phyloP scores from a whole-genome alignment of 1,140 invertebrate genomes.

The Papilio xuthus region DNA sequence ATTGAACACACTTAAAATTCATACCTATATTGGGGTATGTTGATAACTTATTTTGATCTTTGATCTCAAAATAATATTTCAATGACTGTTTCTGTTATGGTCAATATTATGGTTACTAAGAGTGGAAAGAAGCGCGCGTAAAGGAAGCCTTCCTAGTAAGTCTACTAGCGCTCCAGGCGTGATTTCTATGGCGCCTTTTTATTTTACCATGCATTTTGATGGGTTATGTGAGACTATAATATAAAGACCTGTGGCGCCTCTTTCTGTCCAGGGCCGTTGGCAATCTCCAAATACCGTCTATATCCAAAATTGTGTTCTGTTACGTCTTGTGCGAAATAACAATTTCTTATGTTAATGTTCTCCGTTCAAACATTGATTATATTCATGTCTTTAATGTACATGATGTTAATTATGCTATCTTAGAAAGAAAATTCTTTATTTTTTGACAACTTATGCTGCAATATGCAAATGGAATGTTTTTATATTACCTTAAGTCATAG shows the following conservation, averaged over 20 bases:
- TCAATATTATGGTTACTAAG: neutral
- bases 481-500: neutral
- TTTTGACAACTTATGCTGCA: neutral
- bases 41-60: neutral
- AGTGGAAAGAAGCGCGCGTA: neutral
- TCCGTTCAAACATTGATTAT: neutral
- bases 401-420: too few species aligned
- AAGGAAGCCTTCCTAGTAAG: too few species aligned
- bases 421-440: neutral
- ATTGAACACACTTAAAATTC: conserved; percentile 22
- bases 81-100: neutral
- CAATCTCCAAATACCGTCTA: neutral
- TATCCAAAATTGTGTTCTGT: neutral
- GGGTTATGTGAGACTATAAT: too few species aligned
- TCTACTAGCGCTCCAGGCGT: too few species aligned
- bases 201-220: too few species aligned
- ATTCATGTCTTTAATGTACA: neutral
- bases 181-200: too few species aligned
- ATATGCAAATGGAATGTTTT: neutral
- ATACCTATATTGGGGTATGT: neutral
- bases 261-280: too few species aligned
- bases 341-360: neutral
- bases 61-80: conserved; percentile 1
- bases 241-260: too few species aligned
- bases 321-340: neutral